Evolutionary conservation across 1,140 invertebrate species (phyloP).

Genomic region (Xylocopa sonorina): DNA sequence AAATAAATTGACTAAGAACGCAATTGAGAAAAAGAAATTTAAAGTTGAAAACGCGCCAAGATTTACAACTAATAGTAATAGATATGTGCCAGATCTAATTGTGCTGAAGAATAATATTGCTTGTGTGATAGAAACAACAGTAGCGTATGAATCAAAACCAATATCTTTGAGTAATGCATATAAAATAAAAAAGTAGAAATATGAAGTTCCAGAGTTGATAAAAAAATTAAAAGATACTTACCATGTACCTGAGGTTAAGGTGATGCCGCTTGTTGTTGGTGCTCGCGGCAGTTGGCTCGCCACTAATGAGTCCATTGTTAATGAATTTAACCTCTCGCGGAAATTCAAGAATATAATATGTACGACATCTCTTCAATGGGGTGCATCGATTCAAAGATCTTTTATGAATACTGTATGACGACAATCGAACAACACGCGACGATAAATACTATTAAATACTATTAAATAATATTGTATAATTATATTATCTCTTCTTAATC

Average conservation of each 20-base stretch:
- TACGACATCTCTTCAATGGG: not conserved
- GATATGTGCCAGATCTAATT: not conserved
- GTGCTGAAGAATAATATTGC: not conserved
- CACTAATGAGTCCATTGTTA: not conserved
- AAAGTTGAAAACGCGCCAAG: not conserved
- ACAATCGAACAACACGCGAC: not conserved
- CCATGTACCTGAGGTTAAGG: not conserved
- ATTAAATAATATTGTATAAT: no score
- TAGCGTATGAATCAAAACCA: constrained; percentile 3
- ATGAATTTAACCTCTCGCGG: not conserved
- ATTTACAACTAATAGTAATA: not conserved
- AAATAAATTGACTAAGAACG: not conserved
- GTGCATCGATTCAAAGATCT: not conserved
- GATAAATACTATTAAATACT: no score
- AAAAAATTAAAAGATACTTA: not conserved
- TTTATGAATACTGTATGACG: constrained; percentile 13
- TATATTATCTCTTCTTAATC: no score
- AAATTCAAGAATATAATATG: not conserved
- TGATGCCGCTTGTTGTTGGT: constrained; percentile 1
- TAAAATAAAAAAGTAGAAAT: not conserved
- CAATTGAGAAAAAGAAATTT: not conserved
- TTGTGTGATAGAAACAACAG: not conserved
- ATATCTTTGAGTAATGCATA: not conserved
- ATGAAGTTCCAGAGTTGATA: not conserved
- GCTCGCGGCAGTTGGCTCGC: not conserved